Evolutionary conservation across 1,140 invertebrate species (phyloP).

Genomic region (Diachasma alloeum): DNA sequence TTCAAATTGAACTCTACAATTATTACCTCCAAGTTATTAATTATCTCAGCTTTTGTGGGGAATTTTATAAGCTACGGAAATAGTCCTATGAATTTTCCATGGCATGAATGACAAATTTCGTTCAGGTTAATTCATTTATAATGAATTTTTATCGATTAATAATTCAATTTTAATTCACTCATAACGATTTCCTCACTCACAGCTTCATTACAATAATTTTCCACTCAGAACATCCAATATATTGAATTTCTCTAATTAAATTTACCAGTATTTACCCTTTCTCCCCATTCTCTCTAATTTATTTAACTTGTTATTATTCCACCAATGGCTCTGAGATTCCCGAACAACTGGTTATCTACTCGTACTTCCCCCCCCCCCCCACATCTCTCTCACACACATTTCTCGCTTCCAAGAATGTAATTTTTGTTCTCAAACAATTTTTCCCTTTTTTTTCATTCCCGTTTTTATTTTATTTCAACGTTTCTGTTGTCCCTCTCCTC

Average conservation of each 20-base stretch:
- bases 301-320: background rate
- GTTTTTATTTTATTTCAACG: background rate
- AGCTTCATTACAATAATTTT: background rate
- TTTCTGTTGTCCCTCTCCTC: background rate
- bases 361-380: conserved; percentile 5
- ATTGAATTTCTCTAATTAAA: background rate
- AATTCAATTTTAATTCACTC: background rate
- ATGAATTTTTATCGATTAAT: too few relatives aligned
- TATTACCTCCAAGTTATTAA: too few relatives aligned
- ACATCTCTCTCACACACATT: conserved; percentile 5
- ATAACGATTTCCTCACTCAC: background rate
- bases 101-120: too few relatives aligned
- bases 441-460: background rate
- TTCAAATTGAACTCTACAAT: too few relatives aligned
- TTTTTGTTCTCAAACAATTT: conserved; percentile 10
- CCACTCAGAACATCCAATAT: background rate
- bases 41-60: too few relatives aligned
- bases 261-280: background rate
- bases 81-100: too few relatives aligned
- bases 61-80: too few relatives aligned
- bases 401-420: conserved; percentile 6
- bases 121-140: too few relatives aligned
- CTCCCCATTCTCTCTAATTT: background rate
- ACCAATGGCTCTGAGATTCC: conserved; percentile 13
- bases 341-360: conserved; percentile 29